phyloP scores from a whole-genome alignment of 2,113 vertebrate genomes.

The Heterotilapia buettikoferi region DNA sequence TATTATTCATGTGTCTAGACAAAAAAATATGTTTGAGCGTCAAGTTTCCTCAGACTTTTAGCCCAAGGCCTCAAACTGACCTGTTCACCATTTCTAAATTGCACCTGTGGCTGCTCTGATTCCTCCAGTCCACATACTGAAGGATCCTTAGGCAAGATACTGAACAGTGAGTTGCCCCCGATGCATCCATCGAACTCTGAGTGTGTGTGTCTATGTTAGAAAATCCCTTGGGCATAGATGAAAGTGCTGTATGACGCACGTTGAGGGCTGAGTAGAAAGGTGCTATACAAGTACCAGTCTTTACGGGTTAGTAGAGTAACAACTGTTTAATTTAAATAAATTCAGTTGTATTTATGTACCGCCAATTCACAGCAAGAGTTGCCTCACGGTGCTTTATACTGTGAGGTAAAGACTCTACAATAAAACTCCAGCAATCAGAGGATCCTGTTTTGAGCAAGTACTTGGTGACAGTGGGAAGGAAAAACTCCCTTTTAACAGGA shows the following conservation, averaged over 20 bases:
- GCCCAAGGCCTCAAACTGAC: neutral
- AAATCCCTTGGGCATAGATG: neutral
- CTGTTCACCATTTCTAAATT: neutral
- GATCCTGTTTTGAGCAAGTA: neutral
- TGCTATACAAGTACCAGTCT: neutral
- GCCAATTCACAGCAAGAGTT: neutral
- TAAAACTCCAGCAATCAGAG: neutral
- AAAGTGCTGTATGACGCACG: rapidly evolving
- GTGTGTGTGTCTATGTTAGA: neutral
- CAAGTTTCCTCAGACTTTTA: neutral
- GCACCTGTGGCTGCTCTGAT: neutral
- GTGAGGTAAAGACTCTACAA: neutral
- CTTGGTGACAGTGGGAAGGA: neutral
- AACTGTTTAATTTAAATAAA: neutral
- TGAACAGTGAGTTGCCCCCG: rapidly evolving
- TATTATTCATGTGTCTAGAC: neutral
- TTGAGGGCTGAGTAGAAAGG: neutral
- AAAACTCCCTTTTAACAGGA: neutral
- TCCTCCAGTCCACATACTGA: neutral
- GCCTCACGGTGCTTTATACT: neutral
- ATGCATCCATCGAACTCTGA: neutral
- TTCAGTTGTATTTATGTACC: neutral
- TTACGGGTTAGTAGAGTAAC: neutral
- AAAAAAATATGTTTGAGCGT: neutral
- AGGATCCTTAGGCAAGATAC: neutral